Evolutionary conservation across 2,888 invertebrate species (phyloP), one percentile per base, ranked within the genome.

Genomic region (Cerastis rubricosa): DNA sequence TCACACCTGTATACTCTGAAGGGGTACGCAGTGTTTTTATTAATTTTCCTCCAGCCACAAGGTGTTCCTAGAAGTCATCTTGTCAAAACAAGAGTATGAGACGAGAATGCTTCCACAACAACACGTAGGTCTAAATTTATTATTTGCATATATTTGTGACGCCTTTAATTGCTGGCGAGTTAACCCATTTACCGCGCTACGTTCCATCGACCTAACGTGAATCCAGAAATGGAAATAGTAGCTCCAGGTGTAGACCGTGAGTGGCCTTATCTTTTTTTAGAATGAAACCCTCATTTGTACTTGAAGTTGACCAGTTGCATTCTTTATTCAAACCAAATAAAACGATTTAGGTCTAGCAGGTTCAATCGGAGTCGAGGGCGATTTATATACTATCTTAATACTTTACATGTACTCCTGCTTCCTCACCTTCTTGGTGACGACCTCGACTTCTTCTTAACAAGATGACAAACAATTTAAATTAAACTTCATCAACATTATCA

Each of bases 131-230:
- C n/a, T n/a, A n/a, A n/a, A n/a, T n/a, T n/a, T n/a, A n/a, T n/a
- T n/a, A n/a, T n/a, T n/a, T 14, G 14, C 45, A 45, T 45, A 45
- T 49, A 19, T 40, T 40, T 63, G 40, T 63, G 22, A 54, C n/a
- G 43, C 17, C 72, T 80, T 71, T 77, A 51, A 77, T 80, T 71
- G 47, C 29, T 51, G 40, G 63, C 71, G 72, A 45, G 40, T 45
- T 47, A 80, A 80, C 51, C 72, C 61, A 40, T 17, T 77, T 63
- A 72, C 63, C 40, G 54, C 25, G 51, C 14, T 11, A 40, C 63
- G 72, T 79, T 61, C 45, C 61, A 47, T 71, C 19, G 22, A 35
- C 25, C 51, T 63, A 22, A 45, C 25, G n/a, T 71, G 51, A 63
- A 54, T 70, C 51, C 45, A 45, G 45, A 29, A n/a, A 47, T 45